A percentile compares a stretch with the other conserved stretches of the same genome.
phyloP scores from a whole-genome alignment of 2,113 vertebrate species.

The Oriolus oriolus region DNA sequence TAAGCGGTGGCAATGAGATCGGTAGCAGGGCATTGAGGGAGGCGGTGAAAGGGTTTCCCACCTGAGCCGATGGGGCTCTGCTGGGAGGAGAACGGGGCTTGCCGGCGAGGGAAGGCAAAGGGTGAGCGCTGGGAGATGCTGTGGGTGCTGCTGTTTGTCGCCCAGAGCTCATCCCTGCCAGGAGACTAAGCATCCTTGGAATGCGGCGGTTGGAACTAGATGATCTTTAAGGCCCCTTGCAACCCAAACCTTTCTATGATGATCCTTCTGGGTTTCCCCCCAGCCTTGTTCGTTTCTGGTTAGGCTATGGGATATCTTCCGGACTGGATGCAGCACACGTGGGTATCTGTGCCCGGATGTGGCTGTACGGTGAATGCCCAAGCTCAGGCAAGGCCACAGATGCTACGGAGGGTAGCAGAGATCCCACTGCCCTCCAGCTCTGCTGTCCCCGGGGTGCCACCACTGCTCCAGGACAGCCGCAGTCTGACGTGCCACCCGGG shows the following conservation, averaged over 20 bases:
- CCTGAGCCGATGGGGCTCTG: constrained; percentile 60
- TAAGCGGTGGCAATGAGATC: constrained; percentile 71
- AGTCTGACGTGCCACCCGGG: accelerated
- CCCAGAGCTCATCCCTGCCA: background rate
- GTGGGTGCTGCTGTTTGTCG: background rate
- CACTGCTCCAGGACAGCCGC: background rate
- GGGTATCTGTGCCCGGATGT: background rate
- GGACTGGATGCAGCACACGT: background rate
- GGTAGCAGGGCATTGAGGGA: constrained; percentile 66
- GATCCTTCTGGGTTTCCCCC: background rate
- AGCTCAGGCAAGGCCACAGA: background rate
- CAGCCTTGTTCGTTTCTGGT: background rate
- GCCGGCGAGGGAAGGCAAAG: background rate
- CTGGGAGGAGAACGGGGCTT: background rate
- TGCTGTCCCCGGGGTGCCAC: background rate
- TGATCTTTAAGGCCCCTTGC: background rate
- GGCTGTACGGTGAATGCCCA: background rate
- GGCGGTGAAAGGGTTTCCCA: constrained; percentile 63
- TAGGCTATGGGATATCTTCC: background rate
- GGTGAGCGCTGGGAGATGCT: background rate
- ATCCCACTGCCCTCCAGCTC: background rate
- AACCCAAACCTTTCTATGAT: background rate
- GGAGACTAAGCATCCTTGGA: background rate
- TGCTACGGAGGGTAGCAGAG: accelerated
- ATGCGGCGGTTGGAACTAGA: background rate